These are phyloP conservation scores for Pandemis heparana DNA, from an alignment of 2,888 invertebrate species.

Conservation along the genomic window DNA sequence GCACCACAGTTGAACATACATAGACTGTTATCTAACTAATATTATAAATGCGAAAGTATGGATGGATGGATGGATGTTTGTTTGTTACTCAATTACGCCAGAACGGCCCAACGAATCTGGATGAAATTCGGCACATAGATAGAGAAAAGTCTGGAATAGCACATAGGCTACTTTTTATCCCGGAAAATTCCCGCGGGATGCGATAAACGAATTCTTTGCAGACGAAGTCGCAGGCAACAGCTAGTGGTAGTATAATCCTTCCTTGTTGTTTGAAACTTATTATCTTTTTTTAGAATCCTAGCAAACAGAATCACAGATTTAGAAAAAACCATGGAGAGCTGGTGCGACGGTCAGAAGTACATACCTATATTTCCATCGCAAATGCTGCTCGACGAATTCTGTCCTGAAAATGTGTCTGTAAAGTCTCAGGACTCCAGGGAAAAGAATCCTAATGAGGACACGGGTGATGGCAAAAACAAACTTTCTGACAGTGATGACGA, in stretches of 20 bases:
- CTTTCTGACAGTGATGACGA: slow-evolving; percentile 74
- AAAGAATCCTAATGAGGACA: slow-evolving; percentile 52
- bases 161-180: too few species aligned
- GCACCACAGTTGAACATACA: too few species aligned
- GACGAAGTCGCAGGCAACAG: too few species aligned
- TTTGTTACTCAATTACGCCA: too few species aligned
- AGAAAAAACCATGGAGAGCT: slow-evolving; percentile 90
- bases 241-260: not conserved
- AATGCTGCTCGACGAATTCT: slow-evolving; percentile 87
- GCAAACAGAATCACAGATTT: slow-evolving; percentile 93
- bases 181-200: too few species aligned
- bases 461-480: slow-evolving; percentile 57
- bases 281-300: slow-evolving; percentile 87
- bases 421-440: slow-evolving; percentile 68
- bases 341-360: slow-evolving; percentile 82
- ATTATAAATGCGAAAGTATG: too few species aligned
- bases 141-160: too few species aligned
- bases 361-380: slow-evolving; percentile 87
- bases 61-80: too few species aligned
- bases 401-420: slow-evolving; percentile 68
- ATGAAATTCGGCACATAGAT: too few species aligned
- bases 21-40: too few species aligned
- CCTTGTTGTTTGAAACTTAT: slow-evolving; percentile 26
- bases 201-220: too few species aligned
- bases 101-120: too few species aligned